Evolutionary conservation across 2,797 vertebrate genomes (phyloP).

Genomic region (Psittacula derbiana): DNA sequence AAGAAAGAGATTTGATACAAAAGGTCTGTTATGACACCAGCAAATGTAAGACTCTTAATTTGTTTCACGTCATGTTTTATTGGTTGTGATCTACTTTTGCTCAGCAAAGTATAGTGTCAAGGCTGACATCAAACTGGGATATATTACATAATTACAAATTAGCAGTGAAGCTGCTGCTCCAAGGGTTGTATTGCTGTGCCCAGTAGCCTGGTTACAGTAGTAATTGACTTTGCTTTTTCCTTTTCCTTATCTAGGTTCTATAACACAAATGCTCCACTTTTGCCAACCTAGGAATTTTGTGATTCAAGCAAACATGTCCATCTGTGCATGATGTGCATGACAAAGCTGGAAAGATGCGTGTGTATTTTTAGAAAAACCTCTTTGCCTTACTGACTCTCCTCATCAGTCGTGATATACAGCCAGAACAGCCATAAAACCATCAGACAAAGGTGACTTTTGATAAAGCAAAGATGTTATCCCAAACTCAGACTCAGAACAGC

Average conservation of each 20-base stretch:
- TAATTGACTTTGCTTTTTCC: background rate
- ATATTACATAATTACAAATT: background rate
- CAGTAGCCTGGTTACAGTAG: background rate
- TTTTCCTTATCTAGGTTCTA: background rate
- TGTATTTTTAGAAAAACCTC: background rate
- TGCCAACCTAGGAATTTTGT: conserved; percentile 3
- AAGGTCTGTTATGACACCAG: background rate
- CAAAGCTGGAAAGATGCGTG: background rate
- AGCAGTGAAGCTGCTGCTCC: background rate
- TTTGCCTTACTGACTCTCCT: background rate
- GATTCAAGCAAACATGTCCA: background rate
- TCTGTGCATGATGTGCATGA: background rate
- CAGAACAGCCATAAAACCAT: background rate
- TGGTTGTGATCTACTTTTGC: background rate
- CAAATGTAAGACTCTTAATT: background rate
- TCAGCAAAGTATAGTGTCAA: background rate
- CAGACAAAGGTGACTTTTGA: background rate
- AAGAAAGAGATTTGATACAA: background rate
- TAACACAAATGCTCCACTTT: background rate
- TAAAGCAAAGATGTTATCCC: background rate
- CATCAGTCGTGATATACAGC: background rate
- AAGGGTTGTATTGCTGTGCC: background rate
- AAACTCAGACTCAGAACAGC: background rate
- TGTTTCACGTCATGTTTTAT: background rate
- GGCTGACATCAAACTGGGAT: background rate